Evolutionary conservation across 1,140 invertebrate genomes (phyloP), one percentile per base, ranked within the genome.

Genomic region (Orius laevigatus): DNA sequence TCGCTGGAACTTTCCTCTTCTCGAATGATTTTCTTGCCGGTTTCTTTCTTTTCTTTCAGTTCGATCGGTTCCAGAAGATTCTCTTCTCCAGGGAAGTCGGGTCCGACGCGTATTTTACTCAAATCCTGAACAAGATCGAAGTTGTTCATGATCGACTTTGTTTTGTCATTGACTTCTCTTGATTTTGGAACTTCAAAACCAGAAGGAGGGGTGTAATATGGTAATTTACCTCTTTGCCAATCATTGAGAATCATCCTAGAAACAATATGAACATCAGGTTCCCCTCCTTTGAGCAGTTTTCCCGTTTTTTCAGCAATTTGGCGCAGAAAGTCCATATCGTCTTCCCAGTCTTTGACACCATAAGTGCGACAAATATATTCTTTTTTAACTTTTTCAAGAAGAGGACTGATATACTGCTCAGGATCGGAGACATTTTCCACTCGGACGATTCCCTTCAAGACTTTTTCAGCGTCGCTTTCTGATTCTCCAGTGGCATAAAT

Each of bases 161-260:
- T 45, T n/a, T 48, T 25, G 14, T 19, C 44, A 34, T 16, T 50
- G 16, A 53, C 49, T 9, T 46, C 16, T 42, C 39, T 41, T 56
- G 48, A 49, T 56, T 53, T 25, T 49, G 79, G 78, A 42, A 71
- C 61, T 62, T 80, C 79, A 65, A 75, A 84, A 10, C 76, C 81
- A 48, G 81, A 76, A 9, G 93, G 94, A 44, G 76, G 70, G 1
- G 90, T 79, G 71, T 90, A 98, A 65, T 86, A 98, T 0, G 94
- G 94, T 35, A 98, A 67, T 66, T 93, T 94, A 10, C 95, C 95
- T 59, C 96, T 74, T 67, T 98, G 95, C 81, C 88, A 99, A 65
- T 99, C 96, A 71, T 98, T 99, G 0, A 99, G 68, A 2, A 99
- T 78, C 84, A 96, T 96, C 63, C 85, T 86, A 0, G 96, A 81